Base-by-base conservation (phyloP, 2,113 vertebrate genomes). In the Syrrhaptes paradoxus region DNA sequence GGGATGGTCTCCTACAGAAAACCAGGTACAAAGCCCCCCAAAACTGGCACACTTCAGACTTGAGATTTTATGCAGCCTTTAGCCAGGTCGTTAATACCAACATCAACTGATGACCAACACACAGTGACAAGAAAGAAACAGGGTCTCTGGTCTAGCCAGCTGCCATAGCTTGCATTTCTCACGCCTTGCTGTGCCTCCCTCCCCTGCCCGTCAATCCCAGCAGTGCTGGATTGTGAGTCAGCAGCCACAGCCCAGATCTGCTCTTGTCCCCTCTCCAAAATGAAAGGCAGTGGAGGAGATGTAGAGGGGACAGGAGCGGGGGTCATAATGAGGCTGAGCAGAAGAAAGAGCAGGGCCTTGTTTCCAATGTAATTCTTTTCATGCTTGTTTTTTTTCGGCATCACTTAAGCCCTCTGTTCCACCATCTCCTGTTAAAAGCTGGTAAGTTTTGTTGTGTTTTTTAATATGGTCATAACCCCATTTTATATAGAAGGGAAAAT, bases 401-500 rank as follows among this genome's bases (percentile, higher is more conserved):
- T 79, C 57, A 65, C 41, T 94, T 83, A 95, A 96, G 92, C 90
- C 84, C 89, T 92, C 94, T 91, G 87, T 93, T 96, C 80, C 95
- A 96, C 85, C 78, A 89, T 94, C 92, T 96, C 96, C 95, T 90
- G 91, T 98, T 97, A 97, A 98, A 97, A 96, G 80, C 45, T 85
- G 49, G 79, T 87, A 22, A 3, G 77, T 95, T 97, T 72, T 96
- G 96, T 96, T 97, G 96, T 90, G 86, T 41, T 97, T 91, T 97
- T 96, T 94, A 96, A 96, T 92, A 96, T 86, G 94, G 96, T 93
- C 90, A 43, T 97, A 98, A 98, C 97, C 96, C 71, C 59, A 48
- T 94, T 98, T 98, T 98, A 97, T 97, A 96, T 85, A 94, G 95
- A 94, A 95, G 93, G 94, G 95, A 87, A 97, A 98, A 97, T 76